A percentile compares a stretch with the other conserved stretches of the same genome.
Conservation (phyloP, 2,797 vertebrate genomes). For the Gallinago solitaria region DNA sequence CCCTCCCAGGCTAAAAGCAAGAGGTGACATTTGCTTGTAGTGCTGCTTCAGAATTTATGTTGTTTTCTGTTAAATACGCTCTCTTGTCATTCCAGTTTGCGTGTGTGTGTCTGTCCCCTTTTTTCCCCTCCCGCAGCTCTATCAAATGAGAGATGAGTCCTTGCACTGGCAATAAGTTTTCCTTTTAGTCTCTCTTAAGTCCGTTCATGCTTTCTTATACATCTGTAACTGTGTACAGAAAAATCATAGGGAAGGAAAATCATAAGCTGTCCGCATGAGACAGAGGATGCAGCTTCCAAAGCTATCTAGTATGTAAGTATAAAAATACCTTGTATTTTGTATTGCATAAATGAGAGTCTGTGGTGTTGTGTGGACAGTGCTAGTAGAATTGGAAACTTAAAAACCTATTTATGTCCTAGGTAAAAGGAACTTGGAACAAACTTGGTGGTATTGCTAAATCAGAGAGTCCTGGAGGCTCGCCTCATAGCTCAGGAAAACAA, state of each 20-base stretch:
- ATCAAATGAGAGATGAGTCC: background rate
- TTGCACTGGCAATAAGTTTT: background rate
- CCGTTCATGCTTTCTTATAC: rapidly evolving
- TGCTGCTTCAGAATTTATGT: background rate
- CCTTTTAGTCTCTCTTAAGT: background rate
- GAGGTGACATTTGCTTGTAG: background rate
- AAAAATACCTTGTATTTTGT: background rate
- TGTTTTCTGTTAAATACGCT: background rate
- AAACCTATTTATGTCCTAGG: background rate
- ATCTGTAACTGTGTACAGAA: background rate
- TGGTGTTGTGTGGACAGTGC: background rate
- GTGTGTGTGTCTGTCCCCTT: background rate
- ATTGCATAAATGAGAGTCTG: background rate
- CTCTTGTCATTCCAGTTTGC: background rate
- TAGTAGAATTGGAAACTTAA: background rate
- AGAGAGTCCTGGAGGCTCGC: background rate
- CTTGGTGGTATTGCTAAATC: background rate
- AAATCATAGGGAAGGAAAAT: background rate
- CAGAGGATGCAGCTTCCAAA: rapidly evolving
- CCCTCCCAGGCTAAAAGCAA: background rate
- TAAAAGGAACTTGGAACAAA: background rate
- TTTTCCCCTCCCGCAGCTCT: background rate
- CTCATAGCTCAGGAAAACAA: background rate
- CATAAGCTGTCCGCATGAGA: background rate
- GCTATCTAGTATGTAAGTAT: background rate